Conservation (phyloP, 2,113 vertebrate genomes). For the Hipposideros armiger region DNA sequence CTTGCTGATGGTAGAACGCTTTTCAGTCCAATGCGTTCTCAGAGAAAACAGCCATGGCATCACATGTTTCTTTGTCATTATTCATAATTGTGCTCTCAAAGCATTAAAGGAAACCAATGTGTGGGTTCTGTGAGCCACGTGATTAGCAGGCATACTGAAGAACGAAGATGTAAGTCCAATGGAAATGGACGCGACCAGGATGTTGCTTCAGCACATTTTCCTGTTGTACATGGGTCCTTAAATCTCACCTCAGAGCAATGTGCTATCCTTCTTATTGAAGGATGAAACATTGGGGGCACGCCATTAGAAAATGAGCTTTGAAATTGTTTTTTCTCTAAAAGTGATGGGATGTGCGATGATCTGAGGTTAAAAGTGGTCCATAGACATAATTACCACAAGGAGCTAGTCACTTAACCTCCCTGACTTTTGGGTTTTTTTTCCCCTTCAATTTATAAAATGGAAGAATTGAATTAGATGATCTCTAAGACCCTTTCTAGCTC, state of each 20-base stretch:
- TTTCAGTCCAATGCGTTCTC: neutral
- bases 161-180: neutral
- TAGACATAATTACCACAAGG: slow-evolving; percentile 43
- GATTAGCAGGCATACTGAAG: neutral
- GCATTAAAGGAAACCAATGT: neutral
- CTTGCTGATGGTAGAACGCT: neutral
- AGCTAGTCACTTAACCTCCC: slow-evolving; percentile 60
- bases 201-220: neutral
- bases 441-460: slow-evolving; percentile 43
- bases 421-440: neutral
- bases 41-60: neutral
- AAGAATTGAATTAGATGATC: slow-evolving; percentile 67
- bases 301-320: neutral
- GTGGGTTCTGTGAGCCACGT: neutral
- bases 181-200: neutral
- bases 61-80: neutral
- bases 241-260: no score
- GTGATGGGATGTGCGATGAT: neutral
- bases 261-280: neutral
- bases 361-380: slow-evolving; percentile 49
- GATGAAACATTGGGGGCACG: accelerated
- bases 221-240: neutral
- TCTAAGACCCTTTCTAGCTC: neutral
- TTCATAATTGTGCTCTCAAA: neutral
- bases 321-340: neutral